These are phyloP conservation scores for Bryconaethiops microstoma DNA, from an alignment of 2,797 vertebrate species.

Conservation along the genomic window DNA sequence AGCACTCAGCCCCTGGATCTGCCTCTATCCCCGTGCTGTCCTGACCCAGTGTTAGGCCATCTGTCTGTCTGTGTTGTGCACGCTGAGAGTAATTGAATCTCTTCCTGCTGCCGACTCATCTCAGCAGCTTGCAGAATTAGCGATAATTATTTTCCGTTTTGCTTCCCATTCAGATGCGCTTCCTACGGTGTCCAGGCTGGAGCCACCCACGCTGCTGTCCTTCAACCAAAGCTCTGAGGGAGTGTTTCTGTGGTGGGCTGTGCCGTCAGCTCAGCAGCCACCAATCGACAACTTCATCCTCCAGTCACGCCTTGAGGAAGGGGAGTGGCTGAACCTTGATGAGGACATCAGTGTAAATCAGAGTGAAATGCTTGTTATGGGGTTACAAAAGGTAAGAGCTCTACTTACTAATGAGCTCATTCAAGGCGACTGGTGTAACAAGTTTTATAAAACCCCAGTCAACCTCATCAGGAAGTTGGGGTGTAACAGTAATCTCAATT, in stretches of 20 bases:
- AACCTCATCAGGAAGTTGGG: no score
- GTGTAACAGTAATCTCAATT: no score
- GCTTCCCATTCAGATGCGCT: slow-evolving; percentile 62
- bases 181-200: slow-evolving; percentile 61
- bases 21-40: slow-evolving; percentile 2
- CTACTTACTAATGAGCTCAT: not conserved
- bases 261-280: slow-evolving; percentile 70
- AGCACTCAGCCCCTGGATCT: slow-evolving; percentile 4
- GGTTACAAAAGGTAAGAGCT: slow-evolving; percentile 87
- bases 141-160: slow-evolving; percentile 35
- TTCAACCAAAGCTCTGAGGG: slow-evolving; percentile 81
- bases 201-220: slow-evolving; percentile 80
- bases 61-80: slow-evolving; percentile 27
- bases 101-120: not conserved
- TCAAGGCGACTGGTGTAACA: not conserved
- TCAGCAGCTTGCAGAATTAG: slow-evolving; percentile 8
- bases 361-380: slow-evolving; percentile 83
- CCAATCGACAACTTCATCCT: slow-evolving; percentile 81
- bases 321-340: slow-evolving; percentile 86
- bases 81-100: slow-evolving; percentile 26
- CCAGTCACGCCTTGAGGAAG: slow-evolving; percentile 81
- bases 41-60: slow-evolving; percentile 19
- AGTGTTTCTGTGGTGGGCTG: slow-evolving; percentile 85
- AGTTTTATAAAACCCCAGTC: not conserved
- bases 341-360: slow-evolving; percentile 80